These are phyloP conservation scores for Prenolepis imparis DNA, from an alignment of 2,888 invertebrate genomes.

Conservation along the genomic window DNA sequence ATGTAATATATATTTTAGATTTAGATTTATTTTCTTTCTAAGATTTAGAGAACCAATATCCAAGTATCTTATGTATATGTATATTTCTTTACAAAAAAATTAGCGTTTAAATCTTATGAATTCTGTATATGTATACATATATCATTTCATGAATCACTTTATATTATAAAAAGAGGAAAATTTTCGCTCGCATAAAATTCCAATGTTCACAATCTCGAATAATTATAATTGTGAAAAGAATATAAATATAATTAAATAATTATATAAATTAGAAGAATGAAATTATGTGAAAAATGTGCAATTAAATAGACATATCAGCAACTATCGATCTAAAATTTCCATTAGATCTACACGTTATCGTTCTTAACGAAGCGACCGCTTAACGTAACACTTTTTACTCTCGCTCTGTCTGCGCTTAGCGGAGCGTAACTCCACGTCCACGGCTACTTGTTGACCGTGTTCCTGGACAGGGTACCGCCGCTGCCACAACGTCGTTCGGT, in stretches of 20 bases:
- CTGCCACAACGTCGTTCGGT: conserved; percentile 59
- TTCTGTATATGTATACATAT: not conserved
- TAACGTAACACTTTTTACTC: conserved; percentile 76
- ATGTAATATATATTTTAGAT: not conserved
- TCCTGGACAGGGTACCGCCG: conserved; percentile 67
- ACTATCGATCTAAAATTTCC: not conserved
- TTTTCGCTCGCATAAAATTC: too few species aligned
- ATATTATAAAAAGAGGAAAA: not conserved
- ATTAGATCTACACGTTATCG: conserved; percentile 22
- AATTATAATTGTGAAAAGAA: not conserved
- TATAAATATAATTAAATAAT: too few species aligned
- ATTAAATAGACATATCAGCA: conserved; percentile 29
- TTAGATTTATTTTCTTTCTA: not conserved
- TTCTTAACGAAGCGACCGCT: conserved; percentile 68
- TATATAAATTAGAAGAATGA: not conserved
- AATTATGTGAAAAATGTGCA: not conserved
- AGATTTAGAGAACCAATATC: not conserved
- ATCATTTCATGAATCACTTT: not conserved
- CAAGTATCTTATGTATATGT: not conserved
- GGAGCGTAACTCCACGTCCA: conserved; percentile 70
- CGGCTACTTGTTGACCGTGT: conserved; percentile 82
- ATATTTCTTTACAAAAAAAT: not conserved
- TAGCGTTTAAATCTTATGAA: not conserved
- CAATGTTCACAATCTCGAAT: too few species aligned
- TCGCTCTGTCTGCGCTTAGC: conserved; percentile 67